A percentile compares a stretch with the other conserved stretches of the same genome.
phyloP scores from a whole-genome alignment of 2,113 vertebrate species.

The Cyprinus carpio region DNA sequence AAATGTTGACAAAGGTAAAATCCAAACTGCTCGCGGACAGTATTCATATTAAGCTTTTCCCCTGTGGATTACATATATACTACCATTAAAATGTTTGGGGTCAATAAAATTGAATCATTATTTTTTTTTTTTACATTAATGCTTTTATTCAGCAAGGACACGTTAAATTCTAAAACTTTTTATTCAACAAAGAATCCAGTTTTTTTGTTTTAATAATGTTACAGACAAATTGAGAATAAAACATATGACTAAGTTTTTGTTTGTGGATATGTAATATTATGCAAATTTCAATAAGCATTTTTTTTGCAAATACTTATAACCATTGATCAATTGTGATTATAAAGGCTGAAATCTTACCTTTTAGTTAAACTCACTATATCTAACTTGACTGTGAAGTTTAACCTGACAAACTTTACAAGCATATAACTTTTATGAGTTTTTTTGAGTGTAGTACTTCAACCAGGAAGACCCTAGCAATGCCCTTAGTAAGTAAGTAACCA shows the following conservation, averaged over 20 bases:
- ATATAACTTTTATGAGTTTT: slow-evolving; percentile 23
- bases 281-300: background rate
- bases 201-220: background rate
- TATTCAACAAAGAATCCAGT: no score
- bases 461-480: slow-evolving; percentile 46
- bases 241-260: background rate
- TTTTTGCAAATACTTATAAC: background rate
- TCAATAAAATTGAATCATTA: background rate
- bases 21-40: background rate
- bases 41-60: background rate
- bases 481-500: slow-evolving; percentile 59
- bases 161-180: background rate
- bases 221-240: background rate
- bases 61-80: background rate
- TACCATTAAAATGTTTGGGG: background rate
- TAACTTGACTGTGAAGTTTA: background rate
- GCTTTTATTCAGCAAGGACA: background rate
- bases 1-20: slow-evolving; percentile 7
- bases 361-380: background rate
- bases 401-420: background rate
- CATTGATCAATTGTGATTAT: background rate
- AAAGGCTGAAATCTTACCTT: background rate
- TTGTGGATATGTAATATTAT: background rate
- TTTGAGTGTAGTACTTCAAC: slow-evolving; percentile 42
- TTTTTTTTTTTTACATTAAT: background rate